These are phyloP conservation scores for Kryptopterus vitreolus DNA, from an alignment of 2,797 vertebrate species.

Conservation along the genomic window DNA sequence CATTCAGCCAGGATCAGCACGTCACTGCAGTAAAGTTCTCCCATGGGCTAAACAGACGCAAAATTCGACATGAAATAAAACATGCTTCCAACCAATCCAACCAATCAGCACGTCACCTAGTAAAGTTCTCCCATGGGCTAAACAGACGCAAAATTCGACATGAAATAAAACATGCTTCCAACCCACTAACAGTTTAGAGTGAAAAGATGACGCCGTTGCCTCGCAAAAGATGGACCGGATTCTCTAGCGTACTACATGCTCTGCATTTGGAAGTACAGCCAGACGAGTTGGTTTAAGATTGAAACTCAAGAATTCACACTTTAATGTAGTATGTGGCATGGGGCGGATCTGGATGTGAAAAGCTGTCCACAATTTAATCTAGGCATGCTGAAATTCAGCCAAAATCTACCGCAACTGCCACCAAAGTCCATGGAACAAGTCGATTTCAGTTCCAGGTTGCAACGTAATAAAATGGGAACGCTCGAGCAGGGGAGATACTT, in stretches of 20 bases:
- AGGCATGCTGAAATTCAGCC: not conserved
- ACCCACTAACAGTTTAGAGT: not conserved
- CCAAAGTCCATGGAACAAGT: no score
- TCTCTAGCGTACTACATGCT: not conserved
- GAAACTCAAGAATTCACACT: no score
- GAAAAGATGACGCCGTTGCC: not conserved
- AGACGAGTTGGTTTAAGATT: not conserved
- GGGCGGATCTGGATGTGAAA: constrained; percentile 2
- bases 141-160: constrained; percentile 25
- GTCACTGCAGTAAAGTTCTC: constrained; percentile 31
- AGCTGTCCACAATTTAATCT: not conserved
- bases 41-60: constrained; percentile 29
- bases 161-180: not conserved
- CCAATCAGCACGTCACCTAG: constrained; percentile 29
- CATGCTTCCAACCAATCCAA: no score
- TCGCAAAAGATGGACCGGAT: not conserved
- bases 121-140: constrained; percentile 26
- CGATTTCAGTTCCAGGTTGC: not conserved
- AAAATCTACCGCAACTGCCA: no score
- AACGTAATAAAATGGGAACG: not conserved
- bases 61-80: constrained; percentile 12
- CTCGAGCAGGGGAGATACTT: not conserved
- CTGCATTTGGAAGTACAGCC: not conserved
- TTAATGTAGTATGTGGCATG: not conserved
- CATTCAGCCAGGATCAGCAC: constrained; percentile 29